These are phyloP conservation scores for Cheirogaleus medius DNA, from an alignment of 2,113 vertebrate genomes.

Conservation along the genomic window DNA sequence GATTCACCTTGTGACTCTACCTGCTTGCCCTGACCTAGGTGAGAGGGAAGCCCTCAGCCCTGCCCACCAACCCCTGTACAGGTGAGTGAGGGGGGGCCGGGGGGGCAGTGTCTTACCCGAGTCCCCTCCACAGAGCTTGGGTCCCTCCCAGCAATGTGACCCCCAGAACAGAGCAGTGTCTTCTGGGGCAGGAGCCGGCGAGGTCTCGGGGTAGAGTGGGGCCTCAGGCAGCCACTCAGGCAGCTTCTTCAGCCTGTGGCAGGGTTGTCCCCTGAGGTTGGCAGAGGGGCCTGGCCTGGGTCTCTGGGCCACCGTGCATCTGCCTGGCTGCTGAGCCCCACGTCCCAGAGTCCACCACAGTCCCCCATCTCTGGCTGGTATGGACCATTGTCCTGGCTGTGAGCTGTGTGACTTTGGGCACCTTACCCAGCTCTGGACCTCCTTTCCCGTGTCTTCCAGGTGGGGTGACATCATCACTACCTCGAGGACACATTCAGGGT, in stretches of 20 bases:
- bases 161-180: rapidly evolving
- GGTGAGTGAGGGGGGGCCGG: background rate
- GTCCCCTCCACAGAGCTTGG: background rate
- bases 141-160: background rate
- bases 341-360: rapidly evolving
- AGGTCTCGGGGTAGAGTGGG: rapidly evolving
- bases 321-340: rapidly evolving
- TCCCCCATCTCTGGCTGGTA: background rate
- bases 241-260: background rate
- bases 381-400: background rate
- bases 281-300: background rate
- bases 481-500: no score
- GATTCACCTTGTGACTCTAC: background rate
- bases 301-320: background rate
- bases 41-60: background rate
- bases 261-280: no score
- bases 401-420: rapidly evolving
- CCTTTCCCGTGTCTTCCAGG: background rate
- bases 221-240: rapidly evolving
- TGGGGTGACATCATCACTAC: rapidly evolving
- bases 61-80: rapidly evolving
- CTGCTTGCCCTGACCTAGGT: background rate
- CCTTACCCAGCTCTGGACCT: background rate
- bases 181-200: background rate
- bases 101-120: rapidly evolving